Conservation (phyloP, 1,140 invertebrate genomes). For the Tribolium castaneum region DNA sequence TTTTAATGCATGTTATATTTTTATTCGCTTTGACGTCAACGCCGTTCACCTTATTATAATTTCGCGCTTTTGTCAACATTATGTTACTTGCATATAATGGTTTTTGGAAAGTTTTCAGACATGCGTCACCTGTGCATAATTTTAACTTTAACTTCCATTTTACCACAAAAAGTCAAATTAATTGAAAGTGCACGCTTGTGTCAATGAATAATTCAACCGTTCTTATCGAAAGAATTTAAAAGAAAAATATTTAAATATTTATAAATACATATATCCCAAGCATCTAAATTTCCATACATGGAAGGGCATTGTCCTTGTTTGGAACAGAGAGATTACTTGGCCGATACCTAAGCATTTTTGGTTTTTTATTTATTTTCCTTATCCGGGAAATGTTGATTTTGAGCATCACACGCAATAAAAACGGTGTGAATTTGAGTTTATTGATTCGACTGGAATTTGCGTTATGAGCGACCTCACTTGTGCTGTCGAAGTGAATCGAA, state of each 20-base stretch:
- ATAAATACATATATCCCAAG: neutral
- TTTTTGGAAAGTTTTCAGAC: neutral
- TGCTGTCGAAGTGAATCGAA: neutral
- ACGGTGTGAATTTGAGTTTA: slow-evolving; percentile 1
- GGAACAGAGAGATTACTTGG: too few relatives aligned
- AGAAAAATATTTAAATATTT: slow-evolving; percentile 32
- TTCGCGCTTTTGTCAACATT: neutral
- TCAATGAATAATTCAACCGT: slow-evolving; percentile 22
- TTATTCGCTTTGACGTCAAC: neutral
- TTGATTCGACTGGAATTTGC: neutral
- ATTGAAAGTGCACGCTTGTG: neutral
- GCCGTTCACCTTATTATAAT: neutral
- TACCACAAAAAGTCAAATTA: neutral
- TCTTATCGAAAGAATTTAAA: slow-evolving; percentile 25
- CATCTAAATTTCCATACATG: neutral
- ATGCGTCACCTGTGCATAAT: neutral
- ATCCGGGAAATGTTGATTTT: neutral
- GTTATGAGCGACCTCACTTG: neutral
- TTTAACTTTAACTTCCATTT: neutral
- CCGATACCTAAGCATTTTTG: too few relatives aligned
- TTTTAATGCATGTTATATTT: neutral
- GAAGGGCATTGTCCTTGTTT: slow-evolving; percentile 9
- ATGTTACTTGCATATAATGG: neutral
- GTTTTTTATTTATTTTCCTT: too few relatives aligned
- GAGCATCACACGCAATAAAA: neutral